Evolutionary conservation across 2,113 vertebrate species (phyloP).

Genomic region (Athene noctua): DNA sequence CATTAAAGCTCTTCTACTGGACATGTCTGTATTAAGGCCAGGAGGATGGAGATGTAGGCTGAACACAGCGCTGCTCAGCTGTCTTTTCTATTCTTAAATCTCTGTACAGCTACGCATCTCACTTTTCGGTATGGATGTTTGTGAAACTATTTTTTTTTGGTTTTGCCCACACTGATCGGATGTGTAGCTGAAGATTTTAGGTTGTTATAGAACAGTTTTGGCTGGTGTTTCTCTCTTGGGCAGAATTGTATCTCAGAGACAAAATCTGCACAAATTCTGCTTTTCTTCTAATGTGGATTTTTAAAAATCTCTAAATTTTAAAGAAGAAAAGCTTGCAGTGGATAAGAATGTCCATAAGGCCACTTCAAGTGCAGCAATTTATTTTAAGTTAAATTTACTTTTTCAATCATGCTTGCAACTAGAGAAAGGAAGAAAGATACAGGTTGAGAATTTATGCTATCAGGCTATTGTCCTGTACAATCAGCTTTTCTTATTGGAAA

Average conservation of each 20-base stretch:
- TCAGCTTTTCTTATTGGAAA: background rate
- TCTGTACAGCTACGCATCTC: background rate
- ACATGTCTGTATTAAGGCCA: background rate
- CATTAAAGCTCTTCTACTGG: background rate
- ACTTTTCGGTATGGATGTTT: background rate
- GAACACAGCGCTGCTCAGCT: background rate
- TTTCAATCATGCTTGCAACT: background rate
- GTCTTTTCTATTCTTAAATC: background rate
- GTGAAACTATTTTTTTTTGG: background rate
- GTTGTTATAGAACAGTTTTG: background rate
- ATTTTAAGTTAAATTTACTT: background rate
- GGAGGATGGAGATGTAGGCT: background rate
- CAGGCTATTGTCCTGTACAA: background rate
- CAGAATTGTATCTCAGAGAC: background rate
- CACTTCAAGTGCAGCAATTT: background rate
- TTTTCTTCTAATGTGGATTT: background rate
- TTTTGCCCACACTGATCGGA: background rate
- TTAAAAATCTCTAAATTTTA: background rate
- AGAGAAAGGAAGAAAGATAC: background rate
- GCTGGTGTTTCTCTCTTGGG: background rate
- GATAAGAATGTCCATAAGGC: background rate
- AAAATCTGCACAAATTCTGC: background rate
- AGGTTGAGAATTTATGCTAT: background rate
- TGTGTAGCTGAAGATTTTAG: background rate
- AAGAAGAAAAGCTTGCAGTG: background rate